Percentiles rank a stretch among this genome's conserved stretches.
phyloP scores from a whole-genome alignment of 1,140 invertebrate species.

The Helicoverpa armigera region DNA sequence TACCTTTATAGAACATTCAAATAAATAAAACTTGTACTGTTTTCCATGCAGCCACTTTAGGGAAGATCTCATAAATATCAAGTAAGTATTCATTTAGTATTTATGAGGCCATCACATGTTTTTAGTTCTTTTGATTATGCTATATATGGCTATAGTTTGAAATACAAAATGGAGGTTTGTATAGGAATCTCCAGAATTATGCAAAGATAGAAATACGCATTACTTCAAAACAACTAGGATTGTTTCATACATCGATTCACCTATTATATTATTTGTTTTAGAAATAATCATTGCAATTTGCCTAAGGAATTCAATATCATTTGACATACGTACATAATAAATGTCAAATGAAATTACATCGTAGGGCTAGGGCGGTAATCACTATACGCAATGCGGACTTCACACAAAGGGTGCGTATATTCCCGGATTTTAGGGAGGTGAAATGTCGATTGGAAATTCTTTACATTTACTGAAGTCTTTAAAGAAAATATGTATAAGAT shows the following conservation, averaged over 20 bases:
- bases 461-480: too few relatives aligned
- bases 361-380: background rate
- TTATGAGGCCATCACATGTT: too few relatives aligned
- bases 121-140: too few relatives aligned
- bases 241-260: too few relatives aligned
- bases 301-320: background rate
- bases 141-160: too few relatives aligned
- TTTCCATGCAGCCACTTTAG: constrained; percentile 72
- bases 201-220: too few relatives aligned
- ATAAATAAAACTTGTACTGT: background rate
- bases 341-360: background rate
- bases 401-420: background rate
- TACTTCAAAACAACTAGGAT: too few relatives aligned
- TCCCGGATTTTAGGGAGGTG: background rate
- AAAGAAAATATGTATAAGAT: too few relatives aligned
- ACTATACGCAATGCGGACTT: constrained; percentile 14
- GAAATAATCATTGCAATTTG: background rate
- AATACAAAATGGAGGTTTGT: too few relatives aligned
- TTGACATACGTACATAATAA: background rate
- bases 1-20: background rate
- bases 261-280: too few relatives aligned
- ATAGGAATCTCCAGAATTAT: too few relatives aligned
- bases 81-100: constrained; percentile 58
- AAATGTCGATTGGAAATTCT: background rate
- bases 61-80: constrained; percentile 62